Conservation (phyloP, 2,888 invertebrate genomes). For the Ectemnius lituratus region DNA sequence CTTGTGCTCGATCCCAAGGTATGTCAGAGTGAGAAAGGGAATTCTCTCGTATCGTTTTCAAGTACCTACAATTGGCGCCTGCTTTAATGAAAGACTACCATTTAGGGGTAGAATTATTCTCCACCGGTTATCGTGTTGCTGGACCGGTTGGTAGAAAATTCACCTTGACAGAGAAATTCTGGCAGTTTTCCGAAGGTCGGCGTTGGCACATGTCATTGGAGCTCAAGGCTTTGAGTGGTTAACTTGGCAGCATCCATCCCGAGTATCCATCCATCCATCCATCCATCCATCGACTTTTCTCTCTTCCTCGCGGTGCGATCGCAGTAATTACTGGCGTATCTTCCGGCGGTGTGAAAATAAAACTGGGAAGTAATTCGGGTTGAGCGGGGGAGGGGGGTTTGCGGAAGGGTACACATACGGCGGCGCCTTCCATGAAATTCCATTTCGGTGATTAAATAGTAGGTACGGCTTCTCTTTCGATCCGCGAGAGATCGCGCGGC, state of each 20-base stretch:
- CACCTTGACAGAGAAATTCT: conserved; percentile 53
- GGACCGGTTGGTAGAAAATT: conserved; percentile 48
- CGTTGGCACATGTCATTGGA: too few species aligned
- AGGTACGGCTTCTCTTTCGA: conserved; percentile 19
- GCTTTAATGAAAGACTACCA: conserved; percentile 57
- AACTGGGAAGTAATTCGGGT: conserved; percentile 20
- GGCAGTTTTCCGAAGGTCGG: conserved; percentile 31
- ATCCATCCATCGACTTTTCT: neutral
- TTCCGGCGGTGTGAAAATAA: conserved; percentile 23
- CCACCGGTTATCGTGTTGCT: conserved; percentile 22
- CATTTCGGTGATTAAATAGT: conserved; percentile 46
- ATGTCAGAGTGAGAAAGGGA: too few species aligned
- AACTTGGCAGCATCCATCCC: neutral
- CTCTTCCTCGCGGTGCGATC: neutral
- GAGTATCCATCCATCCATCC: neutral
- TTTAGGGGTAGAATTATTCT: conserved; percentile 46
- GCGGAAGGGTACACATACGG: too few species aligned
- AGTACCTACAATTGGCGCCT: conserved; percentile 32
- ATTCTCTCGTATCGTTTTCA: too few species aligned
- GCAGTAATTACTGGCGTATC: conserved; percentile 28
- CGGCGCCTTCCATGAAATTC: conserved; percentile 18
- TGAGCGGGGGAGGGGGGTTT: too few species aligned
- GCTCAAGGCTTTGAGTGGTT: too few species aligned
- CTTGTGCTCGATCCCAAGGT: conserved; percentile 17
- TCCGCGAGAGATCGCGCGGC: conserved; percentile 15